Base-by-base conservation (phyloP, 2,888 invertebrate genomes). In the Leptopilina myrica region DNA sequence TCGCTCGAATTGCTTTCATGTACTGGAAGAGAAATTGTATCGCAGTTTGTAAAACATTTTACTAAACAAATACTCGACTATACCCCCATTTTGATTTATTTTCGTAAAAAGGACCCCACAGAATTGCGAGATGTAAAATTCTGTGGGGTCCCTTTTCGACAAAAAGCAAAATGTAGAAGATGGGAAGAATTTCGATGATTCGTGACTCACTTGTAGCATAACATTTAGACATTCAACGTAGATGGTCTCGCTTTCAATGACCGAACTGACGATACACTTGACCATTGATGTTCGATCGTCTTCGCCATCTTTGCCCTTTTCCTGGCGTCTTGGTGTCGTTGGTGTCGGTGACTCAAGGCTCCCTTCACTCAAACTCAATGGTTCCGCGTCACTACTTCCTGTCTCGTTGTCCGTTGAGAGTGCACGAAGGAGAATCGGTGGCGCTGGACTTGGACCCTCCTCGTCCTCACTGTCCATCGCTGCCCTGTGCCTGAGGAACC, bases 151-250 rank as follows among this genome's bases (percentile, higher is more conserved):
- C 20, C 20, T 20, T 20, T 20, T 20, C n/a, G 20, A 20, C 1
- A 20, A 1, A 20, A 20, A 20, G 6, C 43, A 43, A 43, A 43
- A n/a, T n/a, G n/a, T n/a, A n/a, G n/a, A n/a, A n/a, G n/a, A n/a
- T n/a, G n/a, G n/a, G n/a, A n/a, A 43, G 43, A 43, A 43, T 5
- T 43, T 33, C 1, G 26, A 46, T 14, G 49, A 59, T 7, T 14
- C 40, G 20, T 53, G 11, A 56, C 78, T 92, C 92, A 97, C 97
- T 94, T 97, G 96, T 86, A 97, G 94, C 94, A 98, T 95, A 83
- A 98, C 96, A 87, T 96, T 96, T 77, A 98, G 93, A 92, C 97
- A 97, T 92, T 97, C 97, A 66, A 98, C 96, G 91, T 98, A 98
- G 84, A 96, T 95, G 76, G 95, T 95, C 92, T 98, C 98, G 91